Evolutionary conservation across 2,888 invertebrate species (phyloP).

Genomic region (Endomychus coccineus): DNA sequence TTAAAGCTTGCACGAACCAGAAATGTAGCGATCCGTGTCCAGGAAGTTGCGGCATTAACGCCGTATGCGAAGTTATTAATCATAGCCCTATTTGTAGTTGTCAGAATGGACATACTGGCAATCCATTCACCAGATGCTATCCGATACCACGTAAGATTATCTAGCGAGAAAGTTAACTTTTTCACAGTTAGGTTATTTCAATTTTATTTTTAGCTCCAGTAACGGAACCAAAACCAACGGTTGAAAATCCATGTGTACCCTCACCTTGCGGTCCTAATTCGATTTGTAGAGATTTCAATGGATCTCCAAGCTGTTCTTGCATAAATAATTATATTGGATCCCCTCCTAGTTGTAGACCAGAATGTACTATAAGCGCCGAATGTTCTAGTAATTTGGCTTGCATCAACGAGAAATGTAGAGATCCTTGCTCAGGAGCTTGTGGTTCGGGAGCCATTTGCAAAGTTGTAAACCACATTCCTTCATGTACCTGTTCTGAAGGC

Average conservation of each 20-base stretch:
- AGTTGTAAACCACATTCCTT: slow-evolving; percentile 62
- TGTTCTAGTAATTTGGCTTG: slow-evolving; percentile 53
- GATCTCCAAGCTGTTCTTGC: slow-evolving; percentile 56
- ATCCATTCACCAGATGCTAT: slow-evolving; percentile 47
- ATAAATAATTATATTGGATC: slow-evolving; percentile 51
- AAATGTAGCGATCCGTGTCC: slow-evolving; percentile 66
- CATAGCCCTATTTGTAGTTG: slow-evolving; percentile 70
- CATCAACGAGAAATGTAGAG: slow-evolving; percentile 50
- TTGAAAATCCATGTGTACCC: slow-evolving; percentile 57
- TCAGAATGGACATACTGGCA: slow-evolving; percentile 56
- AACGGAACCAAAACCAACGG: slow-evolving; percentile 33
- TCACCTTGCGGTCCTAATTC: slow-evolving; percentile 77
- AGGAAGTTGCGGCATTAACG: slow-evolving; percentile 59
- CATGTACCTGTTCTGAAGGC: slow-evolving; percentile 56
- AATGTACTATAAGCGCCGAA: slow-evolving; percentile 57
- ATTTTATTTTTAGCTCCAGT: slow-evolving; percentile 24
- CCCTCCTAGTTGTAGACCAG: slow-evolving; percentile 60
- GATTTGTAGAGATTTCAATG: slow-evolving; percentile 57
- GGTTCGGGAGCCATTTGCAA: slow-evolving; percentile 55
- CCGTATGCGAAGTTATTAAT: slow-evolving; percentile 61
- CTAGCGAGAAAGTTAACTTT: background rate
- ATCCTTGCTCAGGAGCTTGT: slow-evolving; percentile 59
- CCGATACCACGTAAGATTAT: slow-evolving; percentile 30
- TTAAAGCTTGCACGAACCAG: slow-evolving; percentile 59
- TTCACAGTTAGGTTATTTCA: background rate